Percentiles rank a stretch among this genome's conserved stretches.
phyloP scores from a whole-genome alignment of 1,140 invertebrate species.

The Lutraria rhynchaena region DNA sequence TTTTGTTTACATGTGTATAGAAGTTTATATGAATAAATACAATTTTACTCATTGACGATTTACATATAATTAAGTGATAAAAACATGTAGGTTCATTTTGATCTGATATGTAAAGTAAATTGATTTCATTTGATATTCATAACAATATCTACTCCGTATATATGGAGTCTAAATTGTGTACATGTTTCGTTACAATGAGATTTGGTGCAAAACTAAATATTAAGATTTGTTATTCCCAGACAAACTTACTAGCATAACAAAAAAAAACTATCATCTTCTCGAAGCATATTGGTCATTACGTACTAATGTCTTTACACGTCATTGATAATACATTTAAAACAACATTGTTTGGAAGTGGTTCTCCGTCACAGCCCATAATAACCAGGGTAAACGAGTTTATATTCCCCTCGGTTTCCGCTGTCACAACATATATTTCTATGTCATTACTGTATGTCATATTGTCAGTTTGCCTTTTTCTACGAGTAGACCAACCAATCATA shows the following conservation, averaged over 20 bases:
- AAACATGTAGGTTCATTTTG: too few relatives aligned
- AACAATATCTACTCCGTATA: background rate
- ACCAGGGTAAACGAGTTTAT: slow-evolving; percentile 26
- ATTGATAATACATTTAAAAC: slow-evolving; percentile 22
- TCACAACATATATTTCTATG: slow-evolving; percentile 41
- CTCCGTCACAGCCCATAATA: slow-evolving; percentile 13
- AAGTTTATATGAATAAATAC: background rate
- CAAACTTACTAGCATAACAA: too few relatives aligned
- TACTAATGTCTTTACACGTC: slow-evolving; percentile 49
- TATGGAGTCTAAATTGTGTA: too few relatives aligned
- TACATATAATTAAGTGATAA: too few relatives aligned
- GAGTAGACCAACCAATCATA: background rate
- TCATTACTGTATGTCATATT: background rate
- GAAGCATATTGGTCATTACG: too few relatives aligned
- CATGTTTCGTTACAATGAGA: too few relatives aligned
- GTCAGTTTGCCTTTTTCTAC: background rate
- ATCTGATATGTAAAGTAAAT: too few relatives aligned
- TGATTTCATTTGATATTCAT: background rate
- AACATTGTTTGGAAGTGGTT: slow-evolving; percentile 17
- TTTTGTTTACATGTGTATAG: background rate
- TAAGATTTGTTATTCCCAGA: too few relatives aligned
- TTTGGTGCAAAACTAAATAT: too few relatives aligned
- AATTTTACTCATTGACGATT: background rate
- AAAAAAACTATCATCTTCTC: too few relatives aligned
- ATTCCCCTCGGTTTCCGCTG: background rate